Base-by-base conservation (phyloP, 2,113 vertebrate species). In the Poecile atricapillus region DNA sequence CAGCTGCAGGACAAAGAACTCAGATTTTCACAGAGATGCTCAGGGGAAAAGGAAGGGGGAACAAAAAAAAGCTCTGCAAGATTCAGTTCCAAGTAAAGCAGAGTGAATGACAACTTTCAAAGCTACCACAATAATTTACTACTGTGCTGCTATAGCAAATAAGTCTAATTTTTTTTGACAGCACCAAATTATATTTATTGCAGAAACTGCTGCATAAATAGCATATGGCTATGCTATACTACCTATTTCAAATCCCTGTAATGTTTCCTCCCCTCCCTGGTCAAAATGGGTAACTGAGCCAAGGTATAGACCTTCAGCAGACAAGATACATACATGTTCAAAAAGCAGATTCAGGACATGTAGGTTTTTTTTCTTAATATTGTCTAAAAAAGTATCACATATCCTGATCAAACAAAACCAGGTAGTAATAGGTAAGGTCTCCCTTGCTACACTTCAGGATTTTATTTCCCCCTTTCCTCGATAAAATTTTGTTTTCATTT, bases 201-300 rank as follows among this genome's bases (percentile, higher is more conserved):
- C 97, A 98, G 97, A 98, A 98, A 98, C 97, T 97, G 97, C 97
- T 97, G 97, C 97, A 98, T 97, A 98, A 98, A 98, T 98, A 98
- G 98, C 98, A 98, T 98, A 98, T 98, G 98, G 97, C 95, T 96
- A 49, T 97, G 97, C 97, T 98, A 98, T 97, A 98, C 95, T 97
- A 98, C 98, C 98, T 98, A 98, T 98, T 98, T 98, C 97, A 97
- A 97, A 98, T 97, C 96, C 94, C 96, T 82, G 90, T 93, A 97
- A 98, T 89, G 97, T 84, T 97, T 90, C 96, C 83, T 96, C 97
- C 94, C 85, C 96, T 97, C 97, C 95, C 92, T 87, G 37, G 49
- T 95, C 95, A 94, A 97, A 98, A 92, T 85, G 95, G 96, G 81
- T 97, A 97, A 97, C 95, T 92, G 97, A 97, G 97, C 96, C 97